Base-by-base conservation (phyloP, 2,113 vertebrate species). In the Sorex fumeus region DNA sequence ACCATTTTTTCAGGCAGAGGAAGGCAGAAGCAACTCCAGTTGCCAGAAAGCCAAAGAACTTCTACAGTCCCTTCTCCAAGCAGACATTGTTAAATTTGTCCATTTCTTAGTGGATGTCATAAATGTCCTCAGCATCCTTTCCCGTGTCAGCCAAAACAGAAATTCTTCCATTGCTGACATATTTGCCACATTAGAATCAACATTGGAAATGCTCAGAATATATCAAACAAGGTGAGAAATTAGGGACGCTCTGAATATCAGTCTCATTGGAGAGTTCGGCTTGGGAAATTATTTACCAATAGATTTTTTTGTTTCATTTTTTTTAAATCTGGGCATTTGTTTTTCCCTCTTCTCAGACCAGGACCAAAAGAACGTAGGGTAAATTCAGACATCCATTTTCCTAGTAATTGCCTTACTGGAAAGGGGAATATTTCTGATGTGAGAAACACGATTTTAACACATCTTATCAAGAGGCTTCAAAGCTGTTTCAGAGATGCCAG, bases 401-500 rank as follows among this genome's bases (percentile, higher is more conserved):
- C 97, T 30, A 92, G 95, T 71, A 78, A 96, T 80, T 89, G 85
- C 36, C 97, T 98, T 79, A 8, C 71, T 81, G 96, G 97, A 79
- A 93, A 97, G 32, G 91, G 93, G 94, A 93, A 96, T 93, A 97
- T 98, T 93, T 96, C 96, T 89, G 50, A 84, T 0, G 32, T 92
- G 92, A 81, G 95, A 92, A 91, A 28, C 7, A 83, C 60, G 74
- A 86, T 98, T 84, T 93, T 98, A 75, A 92, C 74, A 85, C 94
- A 60, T 95, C 95, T 98, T 90, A 53, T 96, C 91, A 91, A 94
- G 78, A 97, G 53, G 8, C 93, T 98, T 23, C 40, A 0, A 87
- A 82, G 96, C 86, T 97, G 96, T 70, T 97, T 97, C 93, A 96
- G 95, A 28, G 95, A 98, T 78, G 95, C 97, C 82, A 97, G 80